Percentiles rank a stretch among this genome's conserved stretches.
These are phyloP conservation scores for Goniozus legneri DNA, from an alignment of 1,140 invertebrate genomes.

Conservation along the genomic window DNA sequence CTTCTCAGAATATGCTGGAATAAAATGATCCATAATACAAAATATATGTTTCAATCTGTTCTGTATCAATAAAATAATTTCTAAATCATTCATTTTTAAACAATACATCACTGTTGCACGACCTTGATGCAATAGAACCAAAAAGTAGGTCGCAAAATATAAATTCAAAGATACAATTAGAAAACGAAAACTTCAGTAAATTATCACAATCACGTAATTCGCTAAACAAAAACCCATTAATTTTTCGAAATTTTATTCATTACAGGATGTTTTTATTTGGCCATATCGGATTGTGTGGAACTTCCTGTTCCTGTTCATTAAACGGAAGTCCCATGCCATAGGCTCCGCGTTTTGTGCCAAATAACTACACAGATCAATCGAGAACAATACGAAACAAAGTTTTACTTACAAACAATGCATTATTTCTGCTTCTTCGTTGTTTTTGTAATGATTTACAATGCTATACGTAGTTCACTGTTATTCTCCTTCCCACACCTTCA, in stretches of 20 bases:
- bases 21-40: slow-evolving; percentile 17
- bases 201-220: no score
- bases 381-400: slow-evolving; percentile 9
- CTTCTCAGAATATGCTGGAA: slow-evolving; percentile 22
- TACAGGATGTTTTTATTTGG: slow-evolving; percentile 54
- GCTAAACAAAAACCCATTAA: slow-evolving; percentile 7
- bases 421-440: slow-evolving; percentile 28
- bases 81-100: slow-evolving; percentile 14
- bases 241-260: slow-evolving; percentile 36
- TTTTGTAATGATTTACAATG: slow-evolving; percentile 16
- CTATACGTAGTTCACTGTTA: slow-evolving; percentile 18
- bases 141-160: slow-evolving; percentile 27
- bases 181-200: no score
- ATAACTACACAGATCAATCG: slow-evolving; percentile 19
- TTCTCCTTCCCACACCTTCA: slow-evolving; percentile 26
- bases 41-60: slow-evolving; percentile 5
- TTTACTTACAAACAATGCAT: slow-evolving; percentile 41
- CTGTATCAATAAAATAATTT: background rate
- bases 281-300: slow-evolving; percentile 41
- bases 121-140: slow-evolving; percentile 21
- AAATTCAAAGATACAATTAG: slow-evolving; percentile 6
- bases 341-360: slow-evolving; percentile 33
- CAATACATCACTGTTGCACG: slow-evolving; percentile 17
- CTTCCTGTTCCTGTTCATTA: slow-evolving; percentile 56
- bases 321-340: slow-evolving; percentile 55